These are phyloP conservation scores for Oxygymnocypris stewartii DNA, from an alignment of 2,113 vertebrate genomes.

Conservation along the genomic window DNA sequence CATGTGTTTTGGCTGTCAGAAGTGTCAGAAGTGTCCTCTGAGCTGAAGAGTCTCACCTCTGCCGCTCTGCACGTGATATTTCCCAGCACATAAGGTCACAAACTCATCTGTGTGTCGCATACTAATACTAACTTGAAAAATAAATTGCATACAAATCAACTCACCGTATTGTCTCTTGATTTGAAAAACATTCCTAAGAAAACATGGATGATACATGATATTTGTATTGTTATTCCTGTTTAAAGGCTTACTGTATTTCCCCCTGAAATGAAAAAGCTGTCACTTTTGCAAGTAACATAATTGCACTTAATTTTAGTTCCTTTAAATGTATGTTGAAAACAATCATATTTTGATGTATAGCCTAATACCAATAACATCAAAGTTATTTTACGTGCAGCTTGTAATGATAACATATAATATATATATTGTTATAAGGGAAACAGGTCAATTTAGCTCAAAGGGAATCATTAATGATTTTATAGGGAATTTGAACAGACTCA, in stretches of 20 bases:
- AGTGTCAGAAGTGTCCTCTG: conserved; percentile 18
- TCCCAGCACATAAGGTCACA: conserved; percentile 24
- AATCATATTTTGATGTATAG: neutral
- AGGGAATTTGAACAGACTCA: no score
- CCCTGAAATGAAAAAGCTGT: neutral
- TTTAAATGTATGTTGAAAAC: no score
- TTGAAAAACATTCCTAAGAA: neutral
- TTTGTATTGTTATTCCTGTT: neutral
- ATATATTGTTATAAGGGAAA: no score
- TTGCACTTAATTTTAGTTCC: no score
- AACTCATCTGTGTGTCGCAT: conserved; percentile 29
- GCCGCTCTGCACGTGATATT: conserved; percentile 9
- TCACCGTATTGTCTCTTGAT: neutral
- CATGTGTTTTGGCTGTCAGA: conserved; percentile 17
- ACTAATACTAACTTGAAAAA: conserved; percentile 16
- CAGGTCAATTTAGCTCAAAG: no score
- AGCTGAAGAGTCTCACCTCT: conserved; percentile 8
- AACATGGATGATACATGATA: neutral
- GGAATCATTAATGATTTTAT: no score
- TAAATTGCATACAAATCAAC: neutral
- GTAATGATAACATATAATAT: no score
- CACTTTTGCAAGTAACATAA: no score
- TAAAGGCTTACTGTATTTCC: neutral
- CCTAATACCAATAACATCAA: neutral
- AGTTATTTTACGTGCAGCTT: neutral